Percentiles rank a stretch among this genome's conserved stretches.
These are phyloP conservation scores for Cataglyphis altisquamis DNA, from an alignment of 2,888 invertebrate species.

Conservation along the genomic window DNA sequence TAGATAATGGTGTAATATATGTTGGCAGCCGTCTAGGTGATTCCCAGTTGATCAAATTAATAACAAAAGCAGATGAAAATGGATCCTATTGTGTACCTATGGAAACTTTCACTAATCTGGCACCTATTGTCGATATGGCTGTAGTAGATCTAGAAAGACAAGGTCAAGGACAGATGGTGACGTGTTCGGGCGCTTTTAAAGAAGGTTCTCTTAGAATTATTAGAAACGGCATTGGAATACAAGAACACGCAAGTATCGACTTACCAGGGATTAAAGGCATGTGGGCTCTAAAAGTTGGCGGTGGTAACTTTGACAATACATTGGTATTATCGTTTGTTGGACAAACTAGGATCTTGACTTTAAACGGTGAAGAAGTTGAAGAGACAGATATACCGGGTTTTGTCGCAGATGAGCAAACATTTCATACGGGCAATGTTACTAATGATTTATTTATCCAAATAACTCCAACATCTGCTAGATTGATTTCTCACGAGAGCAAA, in stretches of 20 bases:
- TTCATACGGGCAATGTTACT: conserved; percentile 96
- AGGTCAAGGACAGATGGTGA: conserved; percentile 99
- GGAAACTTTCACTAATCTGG: conserved; percentile 98
- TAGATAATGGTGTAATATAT: conserved; percentile 99
- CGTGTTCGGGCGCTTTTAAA: conserved; percentile 98
- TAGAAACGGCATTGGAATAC: conserved; percentile 99
- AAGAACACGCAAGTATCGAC: conserved; percentile 99
- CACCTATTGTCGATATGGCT: conserved; percentile 99
- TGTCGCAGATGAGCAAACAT: conserved; percentile 96
- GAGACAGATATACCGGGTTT: conserved; percentile 98
- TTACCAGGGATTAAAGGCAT: conserved; percentile 98
- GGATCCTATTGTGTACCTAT: conserved; percentile 97
- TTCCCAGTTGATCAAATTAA: conserved; percentile 96
- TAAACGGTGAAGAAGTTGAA: conserved; percentile 98
- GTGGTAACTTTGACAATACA: conserved; percentile 92
- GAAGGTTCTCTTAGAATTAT: conserved; percentile 99
- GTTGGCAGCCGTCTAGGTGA: conserved; percentile 98
- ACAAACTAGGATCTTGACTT: conserved; percentile 95
- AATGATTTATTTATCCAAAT: conserved; percentile 93
- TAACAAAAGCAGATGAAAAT: conserved; percentile 93
- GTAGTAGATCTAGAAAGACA: conserved; percentile 98
- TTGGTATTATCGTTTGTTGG: conserved; percentile 98
- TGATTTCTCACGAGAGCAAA: conserved; percentile 91
- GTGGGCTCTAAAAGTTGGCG: conserved; percentile 96
- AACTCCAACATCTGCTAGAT: conserved; percentile 91